A percentile compares a stretch with the other conserved stretches of the same genome.
Conservation (phyloP, 53 echinoderm and acorn worm species). For the Echinometra lucunter region DNA sequence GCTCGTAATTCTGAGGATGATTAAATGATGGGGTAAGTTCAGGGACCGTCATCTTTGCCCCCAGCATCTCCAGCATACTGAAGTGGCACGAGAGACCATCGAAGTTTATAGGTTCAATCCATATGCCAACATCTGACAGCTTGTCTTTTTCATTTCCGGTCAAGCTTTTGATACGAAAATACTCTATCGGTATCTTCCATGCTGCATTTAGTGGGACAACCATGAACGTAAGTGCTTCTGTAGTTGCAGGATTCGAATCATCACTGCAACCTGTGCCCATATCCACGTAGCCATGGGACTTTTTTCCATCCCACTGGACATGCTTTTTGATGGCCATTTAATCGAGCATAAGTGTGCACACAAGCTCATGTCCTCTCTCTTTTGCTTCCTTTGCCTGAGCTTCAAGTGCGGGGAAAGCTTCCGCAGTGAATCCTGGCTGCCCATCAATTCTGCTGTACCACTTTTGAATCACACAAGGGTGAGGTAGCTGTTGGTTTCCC, state of each 20-base stretch:
- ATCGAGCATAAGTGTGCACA: too few species aligned
- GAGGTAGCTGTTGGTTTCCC: too few species aligned
- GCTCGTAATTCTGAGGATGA: too few species aligned
- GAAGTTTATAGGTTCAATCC: slow-evolving; percentile 49
- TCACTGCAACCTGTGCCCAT: slow-evolving; percentile 6
- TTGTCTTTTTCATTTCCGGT: too few species aligned
- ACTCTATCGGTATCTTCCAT: too few species aligned
- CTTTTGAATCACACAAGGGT: slow-evolving; percentile 60
- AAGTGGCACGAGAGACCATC: slow-evolving; percentile 70
- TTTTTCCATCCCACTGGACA: slow-evolving; percentile 42
- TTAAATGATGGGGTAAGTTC: too few species aligned
- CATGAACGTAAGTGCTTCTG: too few species aligned
- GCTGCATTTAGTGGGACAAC: too few species aligned
- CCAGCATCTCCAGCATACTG: slow-evolving; percentile 59
- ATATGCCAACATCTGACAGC: too few species aligned
- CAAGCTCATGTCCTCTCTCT: too few species aligned
- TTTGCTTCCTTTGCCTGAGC: too few species aligned
- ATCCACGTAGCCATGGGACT: slow-evolving; percentile 54
- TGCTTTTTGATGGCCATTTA: slow-evolving; percentile 8
- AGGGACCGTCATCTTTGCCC: slow-evolving; percentile 42
- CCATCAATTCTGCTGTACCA: slow-evolving; percentile 67
- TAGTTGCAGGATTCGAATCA: slow-evolving; percentile 62
- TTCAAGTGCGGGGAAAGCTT: neutral
- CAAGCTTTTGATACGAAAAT: too few species aligned
- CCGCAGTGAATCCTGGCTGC: slow-evolving; percentile 37